Evolutionary conservation across 35 echinoderm and acorn worm genomes (phyloP).

Genomic region (Amphiura filiformis): DNA sequence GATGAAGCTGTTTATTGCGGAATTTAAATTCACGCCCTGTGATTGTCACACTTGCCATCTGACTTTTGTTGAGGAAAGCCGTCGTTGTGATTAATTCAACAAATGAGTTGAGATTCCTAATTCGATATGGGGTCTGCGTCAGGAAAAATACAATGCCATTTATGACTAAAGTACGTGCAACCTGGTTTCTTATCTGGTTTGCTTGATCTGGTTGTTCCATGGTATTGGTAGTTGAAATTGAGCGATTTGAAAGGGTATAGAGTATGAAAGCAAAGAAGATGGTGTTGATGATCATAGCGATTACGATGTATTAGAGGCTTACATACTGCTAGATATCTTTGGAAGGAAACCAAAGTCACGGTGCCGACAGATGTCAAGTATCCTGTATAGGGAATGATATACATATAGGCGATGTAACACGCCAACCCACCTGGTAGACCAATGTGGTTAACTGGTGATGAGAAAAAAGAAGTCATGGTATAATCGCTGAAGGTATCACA

Average conservation of each 20-base stretch:
- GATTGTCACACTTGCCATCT: not conserved
- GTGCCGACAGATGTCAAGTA: not conserved
- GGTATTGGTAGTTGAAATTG: not conserved
- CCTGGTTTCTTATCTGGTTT: not conserved
- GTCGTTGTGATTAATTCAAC: not conserved
- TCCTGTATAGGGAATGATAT: too few relatives aligned
- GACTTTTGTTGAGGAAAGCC: not conserved
- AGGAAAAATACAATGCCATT: not conserved
- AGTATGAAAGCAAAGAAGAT: not conserved
- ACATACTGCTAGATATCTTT: not conserved
- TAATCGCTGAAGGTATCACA: too few relatives aligned
- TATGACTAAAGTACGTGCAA: not conserved
- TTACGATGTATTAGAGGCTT: not conserved
- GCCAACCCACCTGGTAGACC: too few relatives aligned
- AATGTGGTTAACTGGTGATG: too few relatives aligned
- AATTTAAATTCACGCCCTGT: not conserved
- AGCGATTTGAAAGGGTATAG: not conserved
- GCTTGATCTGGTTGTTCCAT: not conserved
- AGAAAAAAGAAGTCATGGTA: too few relatives aligned
- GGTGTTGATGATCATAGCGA: too few relatives aligned
- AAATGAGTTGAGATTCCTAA: not conserved
- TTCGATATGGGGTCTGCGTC: not conserved
- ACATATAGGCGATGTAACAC: too few relatives aligned
- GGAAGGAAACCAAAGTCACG: not conserved
- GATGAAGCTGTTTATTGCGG: not conserved